Percentiles rank a stretch among this genome's conserved stretches.
phyloP scores from a whole-genome alignment of 2,113 vertebrate species.

The Hydrolagus affinis region DNA sequence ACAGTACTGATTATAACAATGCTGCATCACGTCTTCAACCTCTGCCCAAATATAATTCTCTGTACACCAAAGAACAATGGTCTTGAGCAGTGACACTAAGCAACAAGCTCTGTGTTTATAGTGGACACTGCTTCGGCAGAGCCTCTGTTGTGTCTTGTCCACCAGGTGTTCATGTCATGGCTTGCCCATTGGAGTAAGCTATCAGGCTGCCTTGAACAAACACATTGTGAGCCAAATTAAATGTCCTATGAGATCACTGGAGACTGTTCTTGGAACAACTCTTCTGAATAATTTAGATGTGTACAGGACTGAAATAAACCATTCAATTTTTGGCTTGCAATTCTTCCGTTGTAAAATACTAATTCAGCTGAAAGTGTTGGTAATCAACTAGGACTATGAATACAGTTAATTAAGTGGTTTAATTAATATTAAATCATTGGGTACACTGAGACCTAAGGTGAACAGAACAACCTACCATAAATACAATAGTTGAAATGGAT shows the following conservation, averaged over 20 bases:
- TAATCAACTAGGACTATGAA: no score
- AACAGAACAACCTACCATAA: no score
- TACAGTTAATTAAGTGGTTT: no score
- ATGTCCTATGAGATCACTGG: not conserved
- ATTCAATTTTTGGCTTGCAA: not conserved
- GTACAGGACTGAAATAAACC: no score
- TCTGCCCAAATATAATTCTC: not conserved
- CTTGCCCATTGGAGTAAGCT: not conserved
- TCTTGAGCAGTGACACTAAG: not conserved
- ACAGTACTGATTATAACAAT: no score
- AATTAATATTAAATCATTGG: no score
- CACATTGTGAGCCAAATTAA: no score
- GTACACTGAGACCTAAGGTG: no score
- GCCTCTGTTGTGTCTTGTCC: no score
- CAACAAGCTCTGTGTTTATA: not conserved
- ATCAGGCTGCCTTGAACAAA: not conserved
- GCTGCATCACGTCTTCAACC: no score
- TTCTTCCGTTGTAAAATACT: not conserved
- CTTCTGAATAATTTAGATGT: not conserved
- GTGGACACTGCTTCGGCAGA: not conserved
- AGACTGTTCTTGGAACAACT: not conserved
- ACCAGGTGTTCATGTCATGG: not conserved
- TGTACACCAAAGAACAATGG: no score
- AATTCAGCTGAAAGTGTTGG: not conserved
- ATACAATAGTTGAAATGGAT: no score